A percentile compares a stretch with the other conserved stretches of the same genome.
phyloP scores from a whole-genome alignment of 2,113 vertebrate genomes.

The Psephotus haematonotus region DNA sequence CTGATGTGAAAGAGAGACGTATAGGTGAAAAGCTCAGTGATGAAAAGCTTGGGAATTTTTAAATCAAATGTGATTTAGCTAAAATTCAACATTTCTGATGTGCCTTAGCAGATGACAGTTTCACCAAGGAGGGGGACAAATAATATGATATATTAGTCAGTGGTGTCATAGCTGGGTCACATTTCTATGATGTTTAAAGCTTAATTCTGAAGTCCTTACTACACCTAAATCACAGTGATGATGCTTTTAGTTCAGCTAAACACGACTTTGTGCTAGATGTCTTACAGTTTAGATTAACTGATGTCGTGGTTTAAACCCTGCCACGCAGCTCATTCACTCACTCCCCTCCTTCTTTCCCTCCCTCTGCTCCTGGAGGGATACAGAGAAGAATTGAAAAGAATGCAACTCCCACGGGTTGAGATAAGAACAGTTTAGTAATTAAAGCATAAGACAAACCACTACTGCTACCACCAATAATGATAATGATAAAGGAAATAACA shows the following conservation, averaged over 20 bases:
- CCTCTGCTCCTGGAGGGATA: too few species aligned
- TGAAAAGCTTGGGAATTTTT: neutral
- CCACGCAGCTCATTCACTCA: too few species aligned
- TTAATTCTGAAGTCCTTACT: neutral
- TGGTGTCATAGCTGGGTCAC: neutral
- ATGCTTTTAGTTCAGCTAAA: neutral
- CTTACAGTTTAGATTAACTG: neutral
- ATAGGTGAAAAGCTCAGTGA: neutral
- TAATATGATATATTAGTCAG: neutral
- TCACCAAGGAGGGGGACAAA: neutral
- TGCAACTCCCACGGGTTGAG: too few species aligned
- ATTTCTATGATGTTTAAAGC: neutral
- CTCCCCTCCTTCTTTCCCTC: too few species aligned
- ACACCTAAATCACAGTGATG: neutral
- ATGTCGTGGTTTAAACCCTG: too few species aligned
- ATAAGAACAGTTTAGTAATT: too few species aligned
- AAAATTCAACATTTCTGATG: neutral
- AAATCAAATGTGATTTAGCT: neutral
- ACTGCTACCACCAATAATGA: too few species aligned
- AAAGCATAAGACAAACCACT: too few species aligned
- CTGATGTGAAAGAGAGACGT: neutral
- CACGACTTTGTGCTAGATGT: neutral
- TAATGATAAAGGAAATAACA: too few species aligned
- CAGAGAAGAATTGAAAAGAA: too few species aligned
- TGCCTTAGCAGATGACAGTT: neutral